Evolutionary conservation across 2,113 vertebrate genomes (phyloP).

Genomic region (Xiphophorus couchianus): DNA sequence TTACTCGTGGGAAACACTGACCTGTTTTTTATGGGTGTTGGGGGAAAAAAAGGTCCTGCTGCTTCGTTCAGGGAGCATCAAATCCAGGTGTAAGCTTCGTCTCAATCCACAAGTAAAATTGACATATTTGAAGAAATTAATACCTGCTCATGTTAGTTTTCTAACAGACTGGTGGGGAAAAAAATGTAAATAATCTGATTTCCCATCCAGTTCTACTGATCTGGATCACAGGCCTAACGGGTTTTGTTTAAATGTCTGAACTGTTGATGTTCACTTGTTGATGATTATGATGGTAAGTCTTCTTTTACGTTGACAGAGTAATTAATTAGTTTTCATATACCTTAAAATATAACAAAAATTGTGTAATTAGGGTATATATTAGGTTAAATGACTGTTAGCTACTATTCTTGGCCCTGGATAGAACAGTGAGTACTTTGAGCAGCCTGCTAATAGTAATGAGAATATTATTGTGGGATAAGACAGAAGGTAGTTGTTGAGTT

Average conservation of each 20-base stretch:
- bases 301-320: neutral
- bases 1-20: neutral
- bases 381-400: too few species aligned
- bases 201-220: neutral
- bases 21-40: neutral
- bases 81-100: conserved; percentile 19
- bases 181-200: neutral
- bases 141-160: too few species aligned
- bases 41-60: neutral
- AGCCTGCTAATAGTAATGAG: too few species aligned
- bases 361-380: neutral
- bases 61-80: neutral
- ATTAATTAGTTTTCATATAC: neutral
- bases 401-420: too few species aligned
- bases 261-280: neutral
- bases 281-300: neutral
- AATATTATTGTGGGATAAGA: too few species aligned
- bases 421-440: too few species aligned
- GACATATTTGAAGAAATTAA: neutral
- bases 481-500: too few species aligned
- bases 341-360: neutral
- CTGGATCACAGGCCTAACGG: neutral
- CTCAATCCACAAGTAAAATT: conserved; percentile 12
- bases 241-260: neutral
- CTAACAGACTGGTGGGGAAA: too few species aligned